Evolutionary conservation across 2,113 vertebrate species (phyloP).

Genomic region (Oncorhynchus nerka): DNA sequence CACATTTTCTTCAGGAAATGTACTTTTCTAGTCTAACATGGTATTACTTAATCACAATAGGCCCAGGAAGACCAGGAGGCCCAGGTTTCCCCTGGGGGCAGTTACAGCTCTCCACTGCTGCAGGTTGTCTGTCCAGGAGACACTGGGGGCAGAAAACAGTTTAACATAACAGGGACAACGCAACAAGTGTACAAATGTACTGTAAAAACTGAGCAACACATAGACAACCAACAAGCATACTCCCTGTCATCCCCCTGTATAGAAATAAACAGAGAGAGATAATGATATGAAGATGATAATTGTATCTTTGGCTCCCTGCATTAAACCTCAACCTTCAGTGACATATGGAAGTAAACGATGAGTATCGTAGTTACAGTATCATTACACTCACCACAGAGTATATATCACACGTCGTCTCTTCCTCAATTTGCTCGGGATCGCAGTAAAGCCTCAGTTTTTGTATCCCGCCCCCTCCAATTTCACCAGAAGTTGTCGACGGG

Average conservation of each 20-base stretch:
- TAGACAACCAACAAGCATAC: neutral
- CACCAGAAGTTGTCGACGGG: no score
- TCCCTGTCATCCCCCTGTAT: constrained; percentile 49
- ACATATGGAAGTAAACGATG: no score
- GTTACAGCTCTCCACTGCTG: constrained; percentile 34
- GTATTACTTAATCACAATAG: constrained; percentile 36
- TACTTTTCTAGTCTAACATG: no score
- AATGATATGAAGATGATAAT: neutral
- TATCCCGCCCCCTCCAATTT: constrained; percentile 25
- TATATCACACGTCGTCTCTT: constrained; percentile 69
- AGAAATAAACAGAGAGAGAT: neutral
- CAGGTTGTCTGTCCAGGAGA: constrained; percentile 32
- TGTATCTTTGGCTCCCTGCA: neutral
- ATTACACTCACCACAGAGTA: constrained; percentile 57
- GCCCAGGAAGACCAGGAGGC: constrained; percentile 43
- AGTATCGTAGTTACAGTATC: neutral
- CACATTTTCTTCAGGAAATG: no score
- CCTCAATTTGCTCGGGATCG: constrained; percentile 63
- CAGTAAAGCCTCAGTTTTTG: constrained; percentile 69
- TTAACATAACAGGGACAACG: neutral
- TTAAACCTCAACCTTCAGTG: no score
- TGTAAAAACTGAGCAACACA: no score
- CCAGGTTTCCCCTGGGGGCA: constrained; percentile 52
- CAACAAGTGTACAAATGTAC: neutral
- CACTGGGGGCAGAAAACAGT: constrained; percentile 29